A percentile compares a stretch with the other conserved stretches of the same genome.
Evolutionary conservation across 2,888 invertebrate species (phyloP).

Genomic region (Apodemia mormo): DNA sequence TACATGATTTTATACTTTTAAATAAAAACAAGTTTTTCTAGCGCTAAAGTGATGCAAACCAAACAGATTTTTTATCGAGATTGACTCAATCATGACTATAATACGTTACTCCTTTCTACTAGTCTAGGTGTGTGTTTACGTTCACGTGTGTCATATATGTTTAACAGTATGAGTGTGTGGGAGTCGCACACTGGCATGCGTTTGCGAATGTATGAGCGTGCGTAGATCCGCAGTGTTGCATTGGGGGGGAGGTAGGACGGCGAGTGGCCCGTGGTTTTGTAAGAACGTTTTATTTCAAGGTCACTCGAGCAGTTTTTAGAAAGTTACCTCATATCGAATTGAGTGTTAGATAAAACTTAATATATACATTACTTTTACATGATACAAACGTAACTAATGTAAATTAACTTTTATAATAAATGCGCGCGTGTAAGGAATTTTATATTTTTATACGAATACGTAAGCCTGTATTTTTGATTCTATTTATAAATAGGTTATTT

Average conservation of each 20-base stretch:
- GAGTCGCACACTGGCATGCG: slow-evolving; percentile 48
- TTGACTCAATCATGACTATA: slow-evolving; percentile 41
- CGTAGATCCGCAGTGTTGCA: slow-evolving; percentile 63
- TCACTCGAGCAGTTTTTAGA: slow-evolving; percentile 80
- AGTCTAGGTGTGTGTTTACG: slow-evolving; percentile 47
- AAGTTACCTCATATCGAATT: slow-evolving; percentile 71
- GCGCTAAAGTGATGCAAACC: slow-evolving; percentile 12
- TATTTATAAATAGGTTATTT: too few relatives aligned
- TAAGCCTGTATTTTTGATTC: background rate
- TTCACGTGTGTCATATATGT: slow-evolving; percentile 45
- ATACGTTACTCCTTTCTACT: slow-evolving; percentile 70
- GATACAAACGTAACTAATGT: background rate
- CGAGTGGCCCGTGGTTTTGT: slow-evolving; percentile 78
- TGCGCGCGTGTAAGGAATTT: background rate
- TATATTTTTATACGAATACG: background rate
- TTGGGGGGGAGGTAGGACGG: slow-evolving; percentile 60
- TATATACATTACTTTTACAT: slow-evolving; percentile 36
- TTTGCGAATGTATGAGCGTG: slow-evolving; percentile 55
- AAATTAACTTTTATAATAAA: background rate
- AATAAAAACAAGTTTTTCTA: slow-evolving; percentile 12
- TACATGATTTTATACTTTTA: slow-evolving; percentile 1
- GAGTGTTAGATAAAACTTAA: slow-evolving; percentile 63
- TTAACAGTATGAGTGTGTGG: slow-evolving; percentile 42
- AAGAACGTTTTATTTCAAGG: slow-evolving; percentile 81
- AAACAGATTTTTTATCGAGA: slow-evolving; percentile 13